These are phyloP conservation scores for Larimichthys crocea DNA, from an alignment of 2,113 vertebrate species.

Conservation along the genomic window DNA sequence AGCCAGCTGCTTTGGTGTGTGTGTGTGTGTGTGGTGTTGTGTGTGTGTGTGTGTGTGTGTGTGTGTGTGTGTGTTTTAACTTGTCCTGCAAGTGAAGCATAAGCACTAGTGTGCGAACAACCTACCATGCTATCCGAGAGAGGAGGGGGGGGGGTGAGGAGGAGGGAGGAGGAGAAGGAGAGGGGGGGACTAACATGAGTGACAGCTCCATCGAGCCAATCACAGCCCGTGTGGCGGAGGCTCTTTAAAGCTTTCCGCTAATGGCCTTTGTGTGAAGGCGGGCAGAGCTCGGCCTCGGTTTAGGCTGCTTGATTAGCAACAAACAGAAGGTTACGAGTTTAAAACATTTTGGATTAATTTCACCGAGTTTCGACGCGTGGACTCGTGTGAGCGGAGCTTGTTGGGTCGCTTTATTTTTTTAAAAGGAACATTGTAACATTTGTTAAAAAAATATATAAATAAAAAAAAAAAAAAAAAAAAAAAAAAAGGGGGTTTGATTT, in stretches of 20 bases:
- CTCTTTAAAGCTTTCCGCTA: constrained; percentile 81
- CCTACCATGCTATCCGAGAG: constrained; percentile 75
- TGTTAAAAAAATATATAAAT: too few relatives aligned
- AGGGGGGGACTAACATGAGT: constrained; percentile 54
- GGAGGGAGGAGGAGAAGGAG: neutral
- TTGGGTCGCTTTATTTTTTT: constrained; percentile 38
- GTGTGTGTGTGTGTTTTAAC: neutral
- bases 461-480: too few relatives aligned
- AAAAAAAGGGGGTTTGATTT: too few relatives aligned
- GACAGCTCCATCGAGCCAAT: constrained; percentile 75
- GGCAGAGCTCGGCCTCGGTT: constrained; percentile 70
- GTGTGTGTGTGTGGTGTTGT: too few relatives aligned
- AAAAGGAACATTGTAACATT: too few relatives aligned
- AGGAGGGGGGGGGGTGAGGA: too few relatives aligned
- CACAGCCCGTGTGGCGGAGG: constrained; percentile 13
- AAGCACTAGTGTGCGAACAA: constrained; percentile 67
- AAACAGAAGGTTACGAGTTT: constrained; percentile 88
- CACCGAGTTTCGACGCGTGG: constrained; percentile 48
- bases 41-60: too few relatives aligned
- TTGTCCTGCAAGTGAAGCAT: constrained; percentile 61
- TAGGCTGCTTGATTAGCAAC: constrained; percentile 83
- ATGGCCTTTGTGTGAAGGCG: constrained; percentile 79
- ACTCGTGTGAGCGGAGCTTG: constrained; percentile 33
- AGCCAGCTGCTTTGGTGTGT: neutral
- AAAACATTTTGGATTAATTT: constrained; percentile 73